phyloP scores from a whole-genome alignment of 1,140 invertebrate genomes.

The Meloidogyne floridensis region DNA sequence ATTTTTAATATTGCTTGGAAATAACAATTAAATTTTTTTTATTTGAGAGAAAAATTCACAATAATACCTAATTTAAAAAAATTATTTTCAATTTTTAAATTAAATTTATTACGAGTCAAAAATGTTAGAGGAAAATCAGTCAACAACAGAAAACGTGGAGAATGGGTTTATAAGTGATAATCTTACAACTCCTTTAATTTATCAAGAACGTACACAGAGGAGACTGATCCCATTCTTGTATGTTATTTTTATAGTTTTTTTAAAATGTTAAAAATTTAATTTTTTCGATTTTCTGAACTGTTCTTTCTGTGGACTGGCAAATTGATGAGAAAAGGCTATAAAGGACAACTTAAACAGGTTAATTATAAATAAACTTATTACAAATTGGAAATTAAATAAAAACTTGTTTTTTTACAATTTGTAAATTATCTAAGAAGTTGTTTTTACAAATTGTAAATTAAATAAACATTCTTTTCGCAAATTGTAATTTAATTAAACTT shows the following conservation, averaged over 20 bases:
- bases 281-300: constrained; percentile 48
- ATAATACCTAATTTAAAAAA: too few relatives aligned
- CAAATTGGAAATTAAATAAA: not conserved
- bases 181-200: not conserved
- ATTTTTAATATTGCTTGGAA: not conserved
- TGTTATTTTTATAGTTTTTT: not conserved
- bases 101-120: not conserved
- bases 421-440: not conserved
- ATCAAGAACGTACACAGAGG: not conserved
- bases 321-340: constrained; percentile 57
- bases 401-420: too few relatives aligned
- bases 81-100: too few relatives aligned
- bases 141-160: not conserved
- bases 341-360: constrained; percentile 45
- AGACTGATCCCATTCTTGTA: not conserved
- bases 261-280: not conserved
- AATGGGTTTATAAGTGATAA: not conserved
- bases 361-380: constrained; percentile 22
- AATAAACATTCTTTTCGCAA: too few relatives aligned
- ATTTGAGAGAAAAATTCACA: not conserved
- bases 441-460: too few relatives aligned
- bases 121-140: not conserved
- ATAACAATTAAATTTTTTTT: not conserved
- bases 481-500: too few relatives aligned
- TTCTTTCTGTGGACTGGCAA: constrained; percentile 64